Percentiles rank a stretch among this genome's conserved stretches.
Conservation (phyloP, 2,113 vertebrate genomes). For the Rhipidura dahli region DNA sequence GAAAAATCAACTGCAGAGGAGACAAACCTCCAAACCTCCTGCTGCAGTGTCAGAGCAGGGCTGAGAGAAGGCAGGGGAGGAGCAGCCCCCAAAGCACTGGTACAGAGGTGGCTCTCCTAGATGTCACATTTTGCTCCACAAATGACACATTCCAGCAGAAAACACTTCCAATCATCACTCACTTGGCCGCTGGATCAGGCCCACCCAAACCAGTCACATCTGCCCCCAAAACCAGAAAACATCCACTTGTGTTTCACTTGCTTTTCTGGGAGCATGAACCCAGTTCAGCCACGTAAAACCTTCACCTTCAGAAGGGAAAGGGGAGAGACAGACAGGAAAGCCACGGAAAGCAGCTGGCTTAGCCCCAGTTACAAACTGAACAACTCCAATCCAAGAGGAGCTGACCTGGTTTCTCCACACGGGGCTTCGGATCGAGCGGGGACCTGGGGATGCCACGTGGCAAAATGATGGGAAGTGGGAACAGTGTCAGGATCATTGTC, state of each 20-base stretch:
- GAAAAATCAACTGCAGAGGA: neutral
- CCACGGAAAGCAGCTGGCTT: neutral
- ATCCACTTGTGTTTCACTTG: neutral
- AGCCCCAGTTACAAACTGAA: neutral
- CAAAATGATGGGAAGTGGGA: rapidly evolving
- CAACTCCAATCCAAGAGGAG: rapidly evolving
- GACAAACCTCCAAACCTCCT: neutral
- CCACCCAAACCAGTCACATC: neutral
- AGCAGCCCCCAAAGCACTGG: neutral
- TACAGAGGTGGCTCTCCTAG: neutral
- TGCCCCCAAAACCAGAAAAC: neutral
- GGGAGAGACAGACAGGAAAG: neutral
- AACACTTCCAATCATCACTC: neutral
- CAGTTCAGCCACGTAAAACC: neutral
- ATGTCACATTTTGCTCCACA: neutral
- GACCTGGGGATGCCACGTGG: neutral
- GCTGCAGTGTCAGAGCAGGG: rapidly evolving
- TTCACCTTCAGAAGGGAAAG: neutral
- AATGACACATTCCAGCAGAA: neutral
- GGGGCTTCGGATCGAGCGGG: rapidly evolving
- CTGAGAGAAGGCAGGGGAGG: neutral
- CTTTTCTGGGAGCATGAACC: neutral
- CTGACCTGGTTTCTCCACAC: neutral
- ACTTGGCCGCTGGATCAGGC: neutral
- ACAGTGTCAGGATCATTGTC: rapidly evolving